phyloP scores from a whole-genome alignment of 1,140 invertebrate genomes.

The Temnothorax longispinosus region DNA sequence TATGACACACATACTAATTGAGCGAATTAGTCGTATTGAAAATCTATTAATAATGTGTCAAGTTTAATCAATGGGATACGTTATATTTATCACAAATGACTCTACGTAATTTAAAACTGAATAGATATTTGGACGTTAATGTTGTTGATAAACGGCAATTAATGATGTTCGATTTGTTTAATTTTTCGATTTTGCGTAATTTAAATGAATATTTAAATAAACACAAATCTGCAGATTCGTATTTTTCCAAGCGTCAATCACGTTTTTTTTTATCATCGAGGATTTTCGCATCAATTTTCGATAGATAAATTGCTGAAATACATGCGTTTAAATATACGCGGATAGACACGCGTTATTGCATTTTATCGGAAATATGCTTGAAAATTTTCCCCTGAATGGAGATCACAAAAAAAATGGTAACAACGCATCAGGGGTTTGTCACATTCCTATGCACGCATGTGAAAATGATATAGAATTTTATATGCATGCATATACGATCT shows the following conservation, averaged over 20 bases:
- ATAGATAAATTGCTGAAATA: constrained; percentile 56
- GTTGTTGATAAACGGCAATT: constrained; percentile 14
- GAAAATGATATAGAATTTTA: constrained; percentile 48
- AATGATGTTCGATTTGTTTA: background rate
- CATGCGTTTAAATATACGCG: constrained; percentile 47
- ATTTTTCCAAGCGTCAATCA: constrained; percentile 24
- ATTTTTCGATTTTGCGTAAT: background rate
- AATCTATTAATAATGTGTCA: constrained; percentile 25
- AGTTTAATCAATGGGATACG: constrained; percentile 17
- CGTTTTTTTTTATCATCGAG: constrained; percentile 2
- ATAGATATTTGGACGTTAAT: too few relatives aligned
- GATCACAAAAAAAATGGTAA: constrained; percentile 56
- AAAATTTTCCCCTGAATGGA: constrained; percentile 41
- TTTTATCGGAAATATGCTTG: constrained; percentile 59
- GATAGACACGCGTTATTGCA: constrained; percentile 56
- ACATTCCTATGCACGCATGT: constrained; percentile 48
- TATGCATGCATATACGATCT: background rate
- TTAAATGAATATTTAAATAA: constrained; percentile 11
- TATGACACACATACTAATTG: constrained; percentile 10
- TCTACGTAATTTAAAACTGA: background rate
- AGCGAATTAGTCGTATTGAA: background rate
- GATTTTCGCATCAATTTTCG: constrained; percentile 51
- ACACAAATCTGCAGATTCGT: background rate
- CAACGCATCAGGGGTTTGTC: constrained; percentile 40
- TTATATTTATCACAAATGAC: background rate